These are phyloP conservation scores for Watsonalla binaria DNA, from an alignment of 2,888 invertebrate genomes.

Conservation along the genomic window DNA sequence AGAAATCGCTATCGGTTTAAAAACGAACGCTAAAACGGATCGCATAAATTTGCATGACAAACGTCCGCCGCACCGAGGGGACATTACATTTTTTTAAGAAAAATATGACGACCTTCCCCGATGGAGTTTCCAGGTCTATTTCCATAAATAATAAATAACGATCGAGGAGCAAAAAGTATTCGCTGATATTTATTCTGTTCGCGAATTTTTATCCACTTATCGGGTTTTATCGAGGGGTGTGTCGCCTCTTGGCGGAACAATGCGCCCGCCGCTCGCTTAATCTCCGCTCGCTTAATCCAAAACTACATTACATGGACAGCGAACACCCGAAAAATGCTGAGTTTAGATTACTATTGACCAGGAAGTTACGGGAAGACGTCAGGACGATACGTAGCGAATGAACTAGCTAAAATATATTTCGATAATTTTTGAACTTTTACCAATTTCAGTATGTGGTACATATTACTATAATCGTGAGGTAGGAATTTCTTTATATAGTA, in stretches of 20 bases:
- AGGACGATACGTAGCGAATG: too few relatives aligned
- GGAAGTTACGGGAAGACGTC: too few relatives aligned
- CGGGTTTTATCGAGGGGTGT: constrained; percentile 39
- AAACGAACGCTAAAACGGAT: constrained; percentile 67
- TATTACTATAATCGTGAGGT: too few relatives aligned
- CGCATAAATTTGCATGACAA: constrained; percentile 76
- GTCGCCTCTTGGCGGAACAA: not conserved
- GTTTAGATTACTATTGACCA: too few relatives aligned
- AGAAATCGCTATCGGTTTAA: constrained; percentile 70
- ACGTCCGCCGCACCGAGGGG: constrained; percentile 55
- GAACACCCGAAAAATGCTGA: not conserved
- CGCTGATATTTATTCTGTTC: constrained; percentile 67
- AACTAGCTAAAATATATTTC: too few relatives aligned
- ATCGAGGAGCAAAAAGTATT: constrained; percentile 69
- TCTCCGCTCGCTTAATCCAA: not conserved
- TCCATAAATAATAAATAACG: constrained; percentile 78
- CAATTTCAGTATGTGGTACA: too few relatives aligned
- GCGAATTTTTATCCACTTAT: constrained; percentile 70
- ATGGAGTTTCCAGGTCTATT: constrained; percentile 71
- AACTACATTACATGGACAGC: not conserved
- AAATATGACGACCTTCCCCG: constrained; percentile 74
- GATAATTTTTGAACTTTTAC: too few relatives aligned
- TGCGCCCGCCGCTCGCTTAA: not conserved
- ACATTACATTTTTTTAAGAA: constrained; percentile 73
- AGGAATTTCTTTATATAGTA: too few relatives aligned